These are phyloP conservation scores for Poecilobothrus nobilitatus DNA, from an alignment of 2,888 invertebrate species.

Conservation along the genomic window DNA sequence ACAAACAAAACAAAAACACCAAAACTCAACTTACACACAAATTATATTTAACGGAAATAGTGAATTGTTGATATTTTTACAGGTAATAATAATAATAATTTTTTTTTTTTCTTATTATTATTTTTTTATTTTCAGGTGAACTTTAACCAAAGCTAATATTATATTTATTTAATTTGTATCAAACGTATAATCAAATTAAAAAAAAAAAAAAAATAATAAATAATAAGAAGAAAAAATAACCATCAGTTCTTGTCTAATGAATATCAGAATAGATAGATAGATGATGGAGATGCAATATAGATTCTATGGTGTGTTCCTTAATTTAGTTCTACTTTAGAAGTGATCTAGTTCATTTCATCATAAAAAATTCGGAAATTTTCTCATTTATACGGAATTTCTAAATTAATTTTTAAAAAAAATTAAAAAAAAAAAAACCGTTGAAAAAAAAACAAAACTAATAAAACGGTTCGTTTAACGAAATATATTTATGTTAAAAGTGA, in stretches of 20 bases:
- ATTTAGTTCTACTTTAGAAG: neutral
- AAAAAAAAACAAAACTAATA: no score
- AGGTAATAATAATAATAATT: neutral
- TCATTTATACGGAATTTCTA: no score
- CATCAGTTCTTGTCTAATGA: neutral
- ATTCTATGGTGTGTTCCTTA: neutral
- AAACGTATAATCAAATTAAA: neutral
- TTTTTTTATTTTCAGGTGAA: neutral
- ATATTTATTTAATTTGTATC: neutral
- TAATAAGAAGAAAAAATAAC: no score
- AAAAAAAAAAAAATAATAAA: neutral
- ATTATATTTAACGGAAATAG: neutral
- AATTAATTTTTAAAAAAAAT: no score
- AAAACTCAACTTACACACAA: neutral
- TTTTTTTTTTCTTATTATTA: neutral
- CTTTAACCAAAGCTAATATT: neutral
- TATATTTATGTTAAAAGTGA: neutral
- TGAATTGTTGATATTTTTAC: neutral
- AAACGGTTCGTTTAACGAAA: neutral
- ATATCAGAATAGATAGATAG: neutral
- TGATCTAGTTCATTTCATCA: neutral
- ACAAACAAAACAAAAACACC: neutral
- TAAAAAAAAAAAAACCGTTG: no score
- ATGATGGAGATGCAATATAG: neutral
- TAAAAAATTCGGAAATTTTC: slow-evolving; percentile 2